These are phyloP conservation scores for Neosilurus mollespiculum DNA, from an alignment of 2,797 vertebrate species.

Conservation along the genomic window DNA sequence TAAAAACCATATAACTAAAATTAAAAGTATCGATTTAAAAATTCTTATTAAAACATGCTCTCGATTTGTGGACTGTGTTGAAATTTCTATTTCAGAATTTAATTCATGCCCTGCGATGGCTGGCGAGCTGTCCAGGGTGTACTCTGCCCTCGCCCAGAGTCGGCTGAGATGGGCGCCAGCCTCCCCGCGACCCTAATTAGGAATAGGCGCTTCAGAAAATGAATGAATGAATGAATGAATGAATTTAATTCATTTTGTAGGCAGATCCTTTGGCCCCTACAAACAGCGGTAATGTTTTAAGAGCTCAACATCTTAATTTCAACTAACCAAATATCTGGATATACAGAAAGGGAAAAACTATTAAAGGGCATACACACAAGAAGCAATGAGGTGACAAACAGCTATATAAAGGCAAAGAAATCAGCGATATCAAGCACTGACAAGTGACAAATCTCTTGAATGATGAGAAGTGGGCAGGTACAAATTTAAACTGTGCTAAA, in stretches of 20 bases:
- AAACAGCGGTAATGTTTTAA: background rate
- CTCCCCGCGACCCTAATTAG: no score
- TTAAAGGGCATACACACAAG: background rate
- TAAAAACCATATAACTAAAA: background rate
- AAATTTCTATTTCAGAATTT: background rate
- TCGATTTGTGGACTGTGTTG: background rate
- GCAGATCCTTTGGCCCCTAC: background rate
- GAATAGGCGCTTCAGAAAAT: no score
- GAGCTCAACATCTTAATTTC: conserved; percentile 8
- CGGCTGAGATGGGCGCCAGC: no score
- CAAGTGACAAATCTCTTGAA: no score
- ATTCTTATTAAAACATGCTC: background rate
- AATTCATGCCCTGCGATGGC: background rate
- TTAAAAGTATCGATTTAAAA: background rate
- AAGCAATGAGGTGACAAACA: no score
- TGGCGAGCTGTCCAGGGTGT: no score
- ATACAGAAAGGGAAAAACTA: background rate
- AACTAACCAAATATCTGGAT: background rate
- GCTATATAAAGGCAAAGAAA: no score
- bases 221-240: no score
- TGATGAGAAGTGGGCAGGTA: no score
- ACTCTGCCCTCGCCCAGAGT: no score
- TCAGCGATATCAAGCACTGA: no score
- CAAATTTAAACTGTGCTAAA: no score
- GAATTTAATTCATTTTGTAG: background rate